phyloP scores from a whole-genome alignment of 2,113 vertebrate species.

The Miniopterus natalensis region DNA sequence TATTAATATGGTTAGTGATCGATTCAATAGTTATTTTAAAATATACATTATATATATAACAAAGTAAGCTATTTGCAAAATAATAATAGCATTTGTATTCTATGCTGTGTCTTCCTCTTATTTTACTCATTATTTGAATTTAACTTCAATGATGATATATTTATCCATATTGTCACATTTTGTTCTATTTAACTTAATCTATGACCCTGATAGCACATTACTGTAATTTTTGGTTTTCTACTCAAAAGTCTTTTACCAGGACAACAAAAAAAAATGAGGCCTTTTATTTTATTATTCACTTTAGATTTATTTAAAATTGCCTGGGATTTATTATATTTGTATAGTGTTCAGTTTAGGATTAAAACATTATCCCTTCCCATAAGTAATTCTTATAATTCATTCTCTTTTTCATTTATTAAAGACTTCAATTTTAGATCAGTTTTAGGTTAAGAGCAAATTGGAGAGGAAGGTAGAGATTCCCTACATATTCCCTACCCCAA shows the following conservation, averaged over 20 bases:
- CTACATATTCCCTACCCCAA: too few relatives aligned
- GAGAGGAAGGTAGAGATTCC: background rate
- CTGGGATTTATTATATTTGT: background rate
- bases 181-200: background rate
- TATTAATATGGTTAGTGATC: background rate
- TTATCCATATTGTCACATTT: background rate
- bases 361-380: background rate
- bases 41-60: background rate
- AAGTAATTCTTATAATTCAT: background rate
- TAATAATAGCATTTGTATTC: background rate
- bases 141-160: background rate
- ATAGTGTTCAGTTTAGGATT: background rate
- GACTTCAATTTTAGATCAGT: background rate
- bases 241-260: background rate
- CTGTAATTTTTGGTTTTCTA: background rate
- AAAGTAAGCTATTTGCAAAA: background rate
- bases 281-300: background rate
- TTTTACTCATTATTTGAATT: background rate
- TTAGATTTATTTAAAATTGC: background rate
- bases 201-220: background rate
- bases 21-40: background rate
- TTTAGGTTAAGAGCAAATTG: background rate
- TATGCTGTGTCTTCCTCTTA: background rate
- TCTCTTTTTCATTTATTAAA: background rate
- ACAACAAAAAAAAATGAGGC: background rate